Base-by-base conservation (phyloP, 64 coral and sea anemone species). In the Catalaphyllia jardinei region DNA sequence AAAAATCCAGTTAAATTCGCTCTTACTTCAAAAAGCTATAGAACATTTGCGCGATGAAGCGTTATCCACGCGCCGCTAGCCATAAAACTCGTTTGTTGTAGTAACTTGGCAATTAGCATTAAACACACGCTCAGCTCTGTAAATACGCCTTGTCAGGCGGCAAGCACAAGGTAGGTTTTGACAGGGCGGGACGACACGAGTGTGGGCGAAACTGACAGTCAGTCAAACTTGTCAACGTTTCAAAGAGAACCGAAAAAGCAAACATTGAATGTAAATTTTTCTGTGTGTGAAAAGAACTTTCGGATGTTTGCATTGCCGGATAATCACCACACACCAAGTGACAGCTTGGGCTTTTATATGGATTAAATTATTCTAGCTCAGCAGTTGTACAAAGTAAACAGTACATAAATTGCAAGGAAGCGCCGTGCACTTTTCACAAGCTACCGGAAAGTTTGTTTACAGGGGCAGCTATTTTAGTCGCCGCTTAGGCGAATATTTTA, bases 181-280 rank as follows among this genome's bases (percentile, higher is more conserved):
- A 88, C 91, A 88, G 77, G 52, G 71, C 76, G 74, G 74, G 60
- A 51, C 49, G 76, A 31, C 50, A 64, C 33, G 29, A 75, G 62
- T 88, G 86, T 88, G 91, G 86, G 91, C 78, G 91, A 88, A 73
- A 55, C 75, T 61, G 86, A 88, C 91, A 74, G 71, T 29, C 62
- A 81, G 91, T 88, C 91, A 93, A 30, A 51, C 60, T 51, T 88
- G 85, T 93, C 91, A 93, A 77, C 62, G 15, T 80, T 67, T 93
- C 91, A 93, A 93, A 93, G 91, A 93, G 63, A 79, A 62, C 91
- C 91, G 91, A 88, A 83, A 88, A 65, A 80, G 86, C 86, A 93
- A 93, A 93, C 91, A 88, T 33, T 87, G 78, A 79, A 88, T 93
- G 91, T 93, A 88, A 93, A 88, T 93, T 88, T 88, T 82, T 64